These are phyloP conservation scores for Serilophus lunatus DNA, from an alignment of 2,113 vertebrate species.

Conservation along the genomic window DNA sequence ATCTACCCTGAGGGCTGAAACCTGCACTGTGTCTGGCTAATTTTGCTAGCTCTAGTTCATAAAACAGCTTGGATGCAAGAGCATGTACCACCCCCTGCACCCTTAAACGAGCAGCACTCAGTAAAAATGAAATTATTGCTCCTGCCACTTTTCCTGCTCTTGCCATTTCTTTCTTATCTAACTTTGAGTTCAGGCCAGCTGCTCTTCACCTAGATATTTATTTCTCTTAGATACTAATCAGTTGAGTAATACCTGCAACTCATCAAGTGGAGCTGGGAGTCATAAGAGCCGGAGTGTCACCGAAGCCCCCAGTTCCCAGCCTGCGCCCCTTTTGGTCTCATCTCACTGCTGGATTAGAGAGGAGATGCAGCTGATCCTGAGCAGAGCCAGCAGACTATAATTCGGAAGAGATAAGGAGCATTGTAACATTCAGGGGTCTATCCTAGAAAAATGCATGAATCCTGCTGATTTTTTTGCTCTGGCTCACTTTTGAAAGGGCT, in stretches of 20 bases:
- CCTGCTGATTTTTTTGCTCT: neutral
- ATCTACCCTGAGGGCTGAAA: neutral
- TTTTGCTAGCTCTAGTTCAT: neutral
- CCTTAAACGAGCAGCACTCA: neutral
- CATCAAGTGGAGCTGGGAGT: constrained; percentile 35
- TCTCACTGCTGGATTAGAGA: constrained; percentile 49
- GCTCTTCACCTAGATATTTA: constrained; percentile 57
- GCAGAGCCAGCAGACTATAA: constrained; percentile 53
- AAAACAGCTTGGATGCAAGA: neutral
- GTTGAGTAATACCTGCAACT: constrained; percentile 49
- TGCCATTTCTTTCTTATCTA: constrained; percentile 53
- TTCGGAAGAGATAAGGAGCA: constrained; percentile 25
- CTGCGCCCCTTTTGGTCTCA: constrained; percentile 21
- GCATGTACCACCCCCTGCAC: neutral
- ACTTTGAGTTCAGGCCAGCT: constrained; percentile 35
- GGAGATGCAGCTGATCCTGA: constrained; percentile 42
- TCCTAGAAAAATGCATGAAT: constrained; percentile 15
- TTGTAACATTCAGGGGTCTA: neutral
- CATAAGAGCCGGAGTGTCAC: neutral
- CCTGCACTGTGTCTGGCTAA: neutral
- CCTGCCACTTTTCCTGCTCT: neutral
- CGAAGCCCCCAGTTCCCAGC: neutral
- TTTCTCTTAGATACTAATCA: constrained; percentile 43
- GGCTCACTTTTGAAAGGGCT: neutral
- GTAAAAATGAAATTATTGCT: constrained; percentile 17